A percentile compares a stretch with the other conserved stretches of the same genome.
phyloP scores from a whole-genome alignment of 2,888 invertebrate genomes.

The Deilephila elpenor region DNA sequence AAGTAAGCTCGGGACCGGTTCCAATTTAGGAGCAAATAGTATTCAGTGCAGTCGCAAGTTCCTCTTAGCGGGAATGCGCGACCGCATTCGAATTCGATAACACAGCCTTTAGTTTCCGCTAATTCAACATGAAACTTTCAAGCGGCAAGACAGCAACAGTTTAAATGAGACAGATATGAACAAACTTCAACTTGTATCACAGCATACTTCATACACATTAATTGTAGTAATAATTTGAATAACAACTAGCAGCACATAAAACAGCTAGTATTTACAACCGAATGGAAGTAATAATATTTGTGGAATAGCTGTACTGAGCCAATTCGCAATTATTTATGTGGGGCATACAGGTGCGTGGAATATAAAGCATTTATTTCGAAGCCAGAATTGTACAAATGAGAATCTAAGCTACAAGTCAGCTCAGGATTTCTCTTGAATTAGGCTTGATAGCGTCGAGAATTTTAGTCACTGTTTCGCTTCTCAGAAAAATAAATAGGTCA shows the following conservation, averaged over 20 bases:
- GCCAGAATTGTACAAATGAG: constrained; percentile 43
- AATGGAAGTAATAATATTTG: constrained; percentile 36
- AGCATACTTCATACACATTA: neutral
- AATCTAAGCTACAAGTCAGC: constrained; percentile 42
- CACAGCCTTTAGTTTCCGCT: constrained; percentile 46
- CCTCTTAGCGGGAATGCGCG: constrained; percentile 45
- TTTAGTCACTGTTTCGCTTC: constrained; percentile 36
- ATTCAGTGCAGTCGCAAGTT: constrained; percentile 50
- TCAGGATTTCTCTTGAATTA: constrained; percentile 35
- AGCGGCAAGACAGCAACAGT: constrained; percentile 33
- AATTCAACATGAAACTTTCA: constrained; percentile 50
- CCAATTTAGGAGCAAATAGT: constrained; percentile 54
- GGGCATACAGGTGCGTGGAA: constrained; percentile 49
- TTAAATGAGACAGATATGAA: neutral
- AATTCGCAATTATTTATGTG: constrained; percentile 48
- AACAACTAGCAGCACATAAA: constrained; percentile 35
- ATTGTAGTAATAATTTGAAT: neutral
- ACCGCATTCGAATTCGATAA: constrained; percentile 53
- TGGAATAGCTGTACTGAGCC: constrained; percentile 32
- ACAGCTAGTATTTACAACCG: constrained; percentile 33
- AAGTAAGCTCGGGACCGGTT: constrained; percentile 51
- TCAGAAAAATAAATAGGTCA: constrained; percentile 16
- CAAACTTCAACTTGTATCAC: neutral
- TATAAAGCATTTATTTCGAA: constrained; percentile 48
- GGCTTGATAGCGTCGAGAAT: constrained; percentile 36